Evolutionary conservation across 2,888 invertebrate species (phyloP).

Genomic region (Epiblema foenella): DNA sequence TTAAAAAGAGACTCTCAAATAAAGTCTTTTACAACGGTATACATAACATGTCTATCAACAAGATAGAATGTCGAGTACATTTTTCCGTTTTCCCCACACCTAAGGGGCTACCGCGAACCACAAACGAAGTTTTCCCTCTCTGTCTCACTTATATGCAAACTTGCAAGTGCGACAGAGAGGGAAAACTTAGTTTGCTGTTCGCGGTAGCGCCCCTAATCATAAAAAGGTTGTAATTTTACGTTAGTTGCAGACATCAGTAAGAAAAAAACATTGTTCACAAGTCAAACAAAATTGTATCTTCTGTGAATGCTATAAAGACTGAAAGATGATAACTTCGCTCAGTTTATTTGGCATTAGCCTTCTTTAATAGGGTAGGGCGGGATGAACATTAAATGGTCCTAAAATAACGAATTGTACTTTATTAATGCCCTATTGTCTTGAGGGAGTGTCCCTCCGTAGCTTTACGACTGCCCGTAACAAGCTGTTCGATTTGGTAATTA

Average conservation of each 20-base stretch:
- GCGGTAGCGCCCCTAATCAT: too few relatives aligned
- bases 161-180: too few relatives aligned
- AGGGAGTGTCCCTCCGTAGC: constrained; percentile 17
- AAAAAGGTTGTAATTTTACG: neutral
- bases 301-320: too few relatives aligned
- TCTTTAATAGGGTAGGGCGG: constrained; percentile 5
- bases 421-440: constrained; percentile 22
- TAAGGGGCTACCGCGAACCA: too few relatives aligned
- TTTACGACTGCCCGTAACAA: constrained; percentile 20
- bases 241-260: too few relatives aligned
- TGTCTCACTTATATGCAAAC: too few relatives aligned
- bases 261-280: too few relatives aligned
- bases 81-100: neutral
- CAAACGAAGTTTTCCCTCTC: too few relatives aligned
- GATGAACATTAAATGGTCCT: constrained; percentile 28
- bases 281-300: too few relatives aligned
- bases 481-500: constrained; percentile 17
- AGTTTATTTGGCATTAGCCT: neutral
- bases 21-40: neutral
- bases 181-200: too few relatives aligned
- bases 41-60: neutral
- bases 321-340: too few relatives aligned
- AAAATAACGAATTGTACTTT: constrained; percentile 36
- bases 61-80: neutral
- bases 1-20: neutral